phyloP scores from a whole-genome alignment of 2,888 invertebrate genomes.

The Lepas anatifera region DNA sequence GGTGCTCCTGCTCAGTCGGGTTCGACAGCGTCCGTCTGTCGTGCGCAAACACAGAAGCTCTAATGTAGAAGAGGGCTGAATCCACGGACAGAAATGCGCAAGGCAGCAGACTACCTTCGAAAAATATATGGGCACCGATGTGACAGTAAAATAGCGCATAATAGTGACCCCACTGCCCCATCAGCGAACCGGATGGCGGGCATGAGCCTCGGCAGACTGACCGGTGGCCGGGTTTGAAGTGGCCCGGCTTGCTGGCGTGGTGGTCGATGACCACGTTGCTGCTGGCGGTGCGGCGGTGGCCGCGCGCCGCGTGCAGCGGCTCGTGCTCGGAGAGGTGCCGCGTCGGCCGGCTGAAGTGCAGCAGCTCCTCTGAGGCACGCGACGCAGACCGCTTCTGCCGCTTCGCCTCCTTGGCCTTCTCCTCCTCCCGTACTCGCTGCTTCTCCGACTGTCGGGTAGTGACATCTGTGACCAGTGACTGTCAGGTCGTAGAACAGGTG shows the following conservation, averaged over 20 bases:
- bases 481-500: too few relatives aligned
- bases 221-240: not conserved
- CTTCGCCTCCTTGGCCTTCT: slow-evolving; percentile 42
- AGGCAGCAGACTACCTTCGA: too few relatives aligned
- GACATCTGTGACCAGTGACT: too few relatives aligned
- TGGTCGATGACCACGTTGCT: not conserved
- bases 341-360: slow-evolving; percentile 29
- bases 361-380: not conserved
- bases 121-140: too few relatives aligned
- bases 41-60: too few relatives aligned
- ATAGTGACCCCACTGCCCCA: too few relatives aligned
- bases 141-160: too few relatives aligned
- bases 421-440: slow-evolving; percentile 65
- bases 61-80: too few relatives aligned
- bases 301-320: not conserved
- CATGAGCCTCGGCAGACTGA: not conserved
- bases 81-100: too few relatives aligned
- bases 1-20: not conserved
- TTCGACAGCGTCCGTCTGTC: not conserved
- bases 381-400: not conserved
- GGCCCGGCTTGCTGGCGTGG: not conserved
- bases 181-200: too few relatives aligned
- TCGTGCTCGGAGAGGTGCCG: slow-evolving; percentile 18
- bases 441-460: slow-evolving; percentile 55
- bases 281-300: slow-evolving; percentile 13